Base-by-base conservation (phyloP, 2,888 invertebrate genomes). In the Parthenolecanium corni region DNA sequence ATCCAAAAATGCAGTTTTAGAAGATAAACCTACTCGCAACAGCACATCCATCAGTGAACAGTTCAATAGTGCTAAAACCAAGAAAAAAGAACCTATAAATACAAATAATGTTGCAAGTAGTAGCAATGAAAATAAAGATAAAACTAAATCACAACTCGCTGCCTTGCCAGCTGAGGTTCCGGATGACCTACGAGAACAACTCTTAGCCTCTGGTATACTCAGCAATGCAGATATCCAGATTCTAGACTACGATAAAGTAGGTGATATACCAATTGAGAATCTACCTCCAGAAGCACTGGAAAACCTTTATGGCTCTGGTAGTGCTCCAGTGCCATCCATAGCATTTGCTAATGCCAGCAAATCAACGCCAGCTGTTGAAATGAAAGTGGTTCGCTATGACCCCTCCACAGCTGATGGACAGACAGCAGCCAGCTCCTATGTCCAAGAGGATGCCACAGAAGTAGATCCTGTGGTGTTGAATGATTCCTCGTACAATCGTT, bases 141-240 rank as follows among this genome's bases (percentile, higher is more conserved):
- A 74, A 76, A 54, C 58, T 11, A 51, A 56, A 14, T 49, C 71
- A 64, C 75, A 74, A 67, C 72, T 77, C 5, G 76, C 76, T 1
- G 74, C 74, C 52, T 69, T 91, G 47, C 91, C 91, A 12, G 89
- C 89, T 69, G 90, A 91, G 76, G 67, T 90, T 5, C 91, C 91
- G 3, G 89, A 89, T 67, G 90, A 91, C 69, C 77, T 91, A 51
- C 79, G 89, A 44, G 81, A 88, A 71, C 90, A 91, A 70, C 75
- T 91, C 4, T 74, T 90, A 51, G 84, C 86, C 53, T 90, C 90
- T 0, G 91, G 91, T 42, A 90, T 91, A 69, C 76, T 91, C 62
- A 85, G 86, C 68, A 88, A 90, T 70, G 90, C 90, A 49, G 87
- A 90, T 69, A 90, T 91, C 65, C 89, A 90, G 68, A 80, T 91